Evolutionary conservation across 2,797 vertebrate genomes (phyloP).

Genomic region (Avahi laniger): DNA sequence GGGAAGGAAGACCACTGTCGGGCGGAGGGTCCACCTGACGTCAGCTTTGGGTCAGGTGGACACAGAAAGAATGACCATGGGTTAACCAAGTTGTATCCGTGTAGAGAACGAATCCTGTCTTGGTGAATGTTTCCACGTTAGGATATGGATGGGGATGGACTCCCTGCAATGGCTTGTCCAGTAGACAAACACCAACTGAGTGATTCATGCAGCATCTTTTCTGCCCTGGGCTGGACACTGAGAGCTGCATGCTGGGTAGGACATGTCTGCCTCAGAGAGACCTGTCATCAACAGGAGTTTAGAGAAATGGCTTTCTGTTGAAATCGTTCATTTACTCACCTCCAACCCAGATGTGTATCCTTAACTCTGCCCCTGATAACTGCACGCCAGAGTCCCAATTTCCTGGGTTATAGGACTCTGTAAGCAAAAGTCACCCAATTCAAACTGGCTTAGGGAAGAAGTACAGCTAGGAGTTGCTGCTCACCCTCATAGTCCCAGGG

Average conservation of each 20-base stretch:
- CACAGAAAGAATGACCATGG: neutral
- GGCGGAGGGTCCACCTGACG: neutral
- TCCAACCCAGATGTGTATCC: neutral
- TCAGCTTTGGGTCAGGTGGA: accelerated
- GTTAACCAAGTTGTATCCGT: neutral
- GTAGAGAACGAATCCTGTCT: neutral
- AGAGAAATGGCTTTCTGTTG: neutral
- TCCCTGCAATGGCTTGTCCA: neutral
- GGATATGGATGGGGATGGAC: no score
- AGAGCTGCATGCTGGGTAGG: neutral
- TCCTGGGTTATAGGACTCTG: neutral
- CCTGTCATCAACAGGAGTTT: neutral
- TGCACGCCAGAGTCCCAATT: no score
- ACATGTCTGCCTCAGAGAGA: neutral
- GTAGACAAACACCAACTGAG: neutral
- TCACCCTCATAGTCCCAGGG: neutral
- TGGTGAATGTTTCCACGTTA: neutral
- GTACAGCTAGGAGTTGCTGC: neutral
- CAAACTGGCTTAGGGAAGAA: neutral
- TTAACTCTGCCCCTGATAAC: neutral
- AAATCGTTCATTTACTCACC: neutral
- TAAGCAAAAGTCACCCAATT: neutral
- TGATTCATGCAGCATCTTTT: no score
- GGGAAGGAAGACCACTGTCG: neutral
- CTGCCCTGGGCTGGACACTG: no score